These are phyloP conservation scores for Drosophila azteca DNA, from an alignment of 1,140 invertebrate species.

Conservation along the genomic window DNA sequence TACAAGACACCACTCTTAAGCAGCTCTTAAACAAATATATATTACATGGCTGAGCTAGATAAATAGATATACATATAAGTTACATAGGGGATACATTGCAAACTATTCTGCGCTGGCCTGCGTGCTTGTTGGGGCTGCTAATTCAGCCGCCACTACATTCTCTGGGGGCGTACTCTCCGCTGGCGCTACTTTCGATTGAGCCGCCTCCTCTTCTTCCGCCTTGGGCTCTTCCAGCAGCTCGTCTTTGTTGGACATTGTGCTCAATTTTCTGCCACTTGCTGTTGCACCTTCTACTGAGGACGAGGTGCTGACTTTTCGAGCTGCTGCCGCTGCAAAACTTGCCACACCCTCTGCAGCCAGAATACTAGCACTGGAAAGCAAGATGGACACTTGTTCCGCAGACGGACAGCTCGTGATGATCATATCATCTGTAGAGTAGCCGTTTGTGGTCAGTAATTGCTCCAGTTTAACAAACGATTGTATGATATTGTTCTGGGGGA, in stretches of 20 bases:
- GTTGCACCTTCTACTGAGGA: slow-evolving; percentile 59
- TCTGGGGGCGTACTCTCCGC: slow-evolving; percentile 4
- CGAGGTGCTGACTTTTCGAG: slow-evolving; percentile 72
- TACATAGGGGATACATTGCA: slow-evolving; percentile 41
- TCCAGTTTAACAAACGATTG: slow-evolving; percentile 93
- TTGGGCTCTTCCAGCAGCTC: slow-evolving; percentile 32
- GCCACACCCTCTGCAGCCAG: slow-evolving; percentile 83
- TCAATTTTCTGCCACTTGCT: slow-evolving; percentile 46
- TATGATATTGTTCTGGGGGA: slow-evolving; percentile 93
- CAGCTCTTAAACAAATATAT: slow-evolving; percentile 39
- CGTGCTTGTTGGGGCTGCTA: not conserved
- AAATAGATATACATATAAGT: slow-evolving; percentile 57
- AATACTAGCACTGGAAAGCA: slow-evolving; percentile 90
- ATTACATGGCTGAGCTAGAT: slow-evolving; percentile 41
- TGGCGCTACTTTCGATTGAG: slow-evolving; percentile 13
- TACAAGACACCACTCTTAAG: slow-evolving; percentile 8
- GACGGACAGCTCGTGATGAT: slow-evolving; percentile 94
- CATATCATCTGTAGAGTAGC: slow-evolving; percentile 92
- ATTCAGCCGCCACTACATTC: not conserved
- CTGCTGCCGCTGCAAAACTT: slow-evolving; percentile 68
- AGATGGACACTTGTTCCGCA: slow-evolving; percentile 95
- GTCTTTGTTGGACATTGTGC: slow-evolving; percentile 52
- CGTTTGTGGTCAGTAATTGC: slow-evolving; percentile 88
- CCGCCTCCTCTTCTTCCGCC: slow-evolving; percentile 14
- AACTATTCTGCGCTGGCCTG: slow-evolving; percentile 31